Base-by-base conservation (phyloP, 2,888 invertebrate species). In the Prionchulus punctatus region DNA sequence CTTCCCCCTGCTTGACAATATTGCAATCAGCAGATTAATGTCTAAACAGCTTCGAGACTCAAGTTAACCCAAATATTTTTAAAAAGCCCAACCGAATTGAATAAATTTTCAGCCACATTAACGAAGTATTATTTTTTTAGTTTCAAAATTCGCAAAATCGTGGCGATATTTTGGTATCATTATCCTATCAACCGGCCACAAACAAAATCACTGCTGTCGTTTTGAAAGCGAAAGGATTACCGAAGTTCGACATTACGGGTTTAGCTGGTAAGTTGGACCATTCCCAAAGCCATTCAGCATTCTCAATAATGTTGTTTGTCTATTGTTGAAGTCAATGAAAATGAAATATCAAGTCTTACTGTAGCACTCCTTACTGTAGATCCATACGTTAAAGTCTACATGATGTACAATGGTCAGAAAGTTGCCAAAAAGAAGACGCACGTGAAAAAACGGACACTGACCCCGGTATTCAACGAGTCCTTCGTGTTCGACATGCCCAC, bases 371-470 rank as follows among this genome's bases (percentile, higher is more conserved):
- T 45, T 7, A n/a, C 23, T 45, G 65, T 74, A 73, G 96, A 98
- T 78, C 96, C 96, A 57, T 91, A 81, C 75, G 94, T 96, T 52
- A 98, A 98, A 76, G 88, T 98, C 75, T 96, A 96, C 75, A 79
- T 96, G 66, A 78, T 92, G 55, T 91, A 86, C 77, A 91, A 96
- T 75, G 88, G 89, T n/a, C 92, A 94, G 72, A 83, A 94, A 62
- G 87, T 96, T 67, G 89, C 91, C 52, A 98, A 96, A 79, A 94
- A 94, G 80, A 94, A 96, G 79, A 96, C 96, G 0, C 94, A 94
- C 73, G 92, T 96, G 52, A 94, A 94, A 80, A 96, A 92, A 74
- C 81, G 92, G 57, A 96, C 96, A 1, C 78, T 92, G 65, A 91
- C 90, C 77, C 98, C 96, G 0, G 92, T 98, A 56, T 98, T 92